A percentile compares a stretch with the other conserved stretches of the same genome.
phyloP scores from a whole-genome alignment of 2,797 vertebrate species.

The Eupleurogrammus muticus region DNA sequence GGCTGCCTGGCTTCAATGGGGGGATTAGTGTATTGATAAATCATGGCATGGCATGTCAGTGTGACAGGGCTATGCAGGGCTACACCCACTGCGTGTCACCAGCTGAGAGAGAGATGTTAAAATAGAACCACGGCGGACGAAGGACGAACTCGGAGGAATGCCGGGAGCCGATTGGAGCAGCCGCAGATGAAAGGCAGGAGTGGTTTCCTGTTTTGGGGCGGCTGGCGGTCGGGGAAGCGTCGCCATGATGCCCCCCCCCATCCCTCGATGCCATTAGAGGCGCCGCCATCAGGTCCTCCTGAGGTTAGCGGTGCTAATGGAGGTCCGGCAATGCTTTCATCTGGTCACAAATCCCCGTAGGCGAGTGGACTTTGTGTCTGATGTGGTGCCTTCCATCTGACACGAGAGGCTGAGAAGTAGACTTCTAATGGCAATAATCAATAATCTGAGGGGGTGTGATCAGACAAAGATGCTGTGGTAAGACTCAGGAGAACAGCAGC shows the following conservation, averaged over 20 bases:
- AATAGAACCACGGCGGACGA: slow-evolving; percentile 51
- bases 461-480: not conserved
- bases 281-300: slow-evolving; percentile 32
- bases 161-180: slow-evolving; percentile 48
- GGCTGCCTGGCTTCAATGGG: slow-evolving; percentile 33
- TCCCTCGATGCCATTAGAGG: slow-evolving; percentile 20
- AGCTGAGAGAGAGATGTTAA: slow-evolving; percentile 35
- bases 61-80: slow-evolving; percentile 11
- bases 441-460: slow-evolving; percentile 2
- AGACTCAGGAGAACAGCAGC: too few species aligned
- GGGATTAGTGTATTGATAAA: slow-evolving; percentile 58
- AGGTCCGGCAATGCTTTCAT: slow-evolving; percentile 51
- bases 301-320: slow-evolving; percentile 7
- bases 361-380: not conserved
- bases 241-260: slow-evolving; percentile 12
- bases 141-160: slow-evolving; percentile 41
- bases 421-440: not conserved
- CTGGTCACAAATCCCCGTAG: slow-evolving; percentile 18
- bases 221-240: not conserved
- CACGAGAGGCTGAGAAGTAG: slow-evolving; percentile 6
- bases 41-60: slow-evolving; percentile 45
- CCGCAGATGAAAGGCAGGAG: slow-evolving; percentile 57
- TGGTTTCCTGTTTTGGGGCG: slow-evolving; percentile 41
- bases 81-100: slow-evolving; percentile 6
- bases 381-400: not conserved